These are phyloP conservation scores for Pseudococcus jackbeardsleyi DNA, from an alignment of 2,888 invertebrate genomes.

Conservation along the genomic window DNA sequence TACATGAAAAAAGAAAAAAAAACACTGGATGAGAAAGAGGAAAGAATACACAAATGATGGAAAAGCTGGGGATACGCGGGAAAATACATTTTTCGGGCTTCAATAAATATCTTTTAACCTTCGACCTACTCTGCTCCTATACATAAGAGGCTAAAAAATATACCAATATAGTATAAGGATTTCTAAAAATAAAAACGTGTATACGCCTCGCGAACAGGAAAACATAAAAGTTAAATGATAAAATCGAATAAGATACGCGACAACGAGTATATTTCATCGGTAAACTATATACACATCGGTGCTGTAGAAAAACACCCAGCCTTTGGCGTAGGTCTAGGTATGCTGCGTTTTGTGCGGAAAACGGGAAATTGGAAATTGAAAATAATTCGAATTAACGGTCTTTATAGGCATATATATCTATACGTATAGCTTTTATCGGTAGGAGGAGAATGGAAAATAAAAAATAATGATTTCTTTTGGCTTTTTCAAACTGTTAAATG, in stretches of 20 bases:
- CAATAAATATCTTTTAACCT: slow-evolving; percentile 43
- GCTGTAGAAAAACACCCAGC: background rate
- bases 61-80: background rate
- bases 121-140: background rate
- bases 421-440: background rate
- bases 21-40: background rate
- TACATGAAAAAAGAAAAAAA: background rate
- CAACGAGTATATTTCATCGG: slow-evolving; percentile 34
- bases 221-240: slow-evolving; percentile 49
- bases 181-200: slow-evolving; percentile 2
- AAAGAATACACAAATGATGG: background rate
- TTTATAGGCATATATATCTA: background rate
- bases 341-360: background rate
- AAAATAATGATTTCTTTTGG: background rate
- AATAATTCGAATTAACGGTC: slow-evolving; percentile 21
- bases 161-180: background rate
- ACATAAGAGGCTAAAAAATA: slow-evolving; percentile 25
- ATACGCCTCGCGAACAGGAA: slow-evolving; percentile 29
- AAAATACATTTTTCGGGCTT: slow-evolving; percentile 38
- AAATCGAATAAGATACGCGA: slow-evolving; percentile 48
- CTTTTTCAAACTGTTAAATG: slow-evolving; percentile 12
- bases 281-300: background rate
- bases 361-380: slow-evolving; percentile 24
- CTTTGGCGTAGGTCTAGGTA: background rate
- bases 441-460: background rate